Conservation (phyloP, 2,888 invertebrate species). For the Ischnura elegans region DNA sequence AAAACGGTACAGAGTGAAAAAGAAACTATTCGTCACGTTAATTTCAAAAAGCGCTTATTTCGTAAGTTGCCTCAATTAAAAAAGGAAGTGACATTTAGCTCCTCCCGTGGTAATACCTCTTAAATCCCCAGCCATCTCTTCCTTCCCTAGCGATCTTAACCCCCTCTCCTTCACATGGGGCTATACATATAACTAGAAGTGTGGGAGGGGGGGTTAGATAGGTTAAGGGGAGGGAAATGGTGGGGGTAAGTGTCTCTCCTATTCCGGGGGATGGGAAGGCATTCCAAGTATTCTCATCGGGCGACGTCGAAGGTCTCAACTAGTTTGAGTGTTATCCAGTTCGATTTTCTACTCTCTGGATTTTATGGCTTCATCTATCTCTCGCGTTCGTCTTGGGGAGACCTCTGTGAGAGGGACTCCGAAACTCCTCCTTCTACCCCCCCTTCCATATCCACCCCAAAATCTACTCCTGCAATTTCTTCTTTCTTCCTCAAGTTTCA, state of each 20-base stretch:
- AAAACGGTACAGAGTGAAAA: no score
- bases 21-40: no score
- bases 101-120: not conserved
- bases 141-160: not conserved
- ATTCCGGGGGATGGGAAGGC: not conserved
- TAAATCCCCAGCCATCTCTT: not conserved
- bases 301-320: slow-evolving; percentile 21
- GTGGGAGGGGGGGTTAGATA: no score
- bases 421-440: not conserved
- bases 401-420: not conserved
- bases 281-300: slow-evolving; percentile 27
- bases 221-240: not conserved
- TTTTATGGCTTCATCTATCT: slow-evolving; percentile 30
- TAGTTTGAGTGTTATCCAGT: slow-evolving; percentile 19
- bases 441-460: not conserved
- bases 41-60: no score
- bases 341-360: slow-evolving; percentile 26
- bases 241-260: not conserved
- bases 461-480: not conserved
- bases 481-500: slow-evolving; percentile 14
- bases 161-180: not conserved
- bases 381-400: not conserved
- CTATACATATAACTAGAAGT: not conserved
- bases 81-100: no score
- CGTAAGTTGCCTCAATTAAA: no score